Evolutionary conservation across 2,888 invertebrate genomes (phyloP), one percentile per base, ranked within the genome.

Genomic region (Microctonus brassicae): DNA sequence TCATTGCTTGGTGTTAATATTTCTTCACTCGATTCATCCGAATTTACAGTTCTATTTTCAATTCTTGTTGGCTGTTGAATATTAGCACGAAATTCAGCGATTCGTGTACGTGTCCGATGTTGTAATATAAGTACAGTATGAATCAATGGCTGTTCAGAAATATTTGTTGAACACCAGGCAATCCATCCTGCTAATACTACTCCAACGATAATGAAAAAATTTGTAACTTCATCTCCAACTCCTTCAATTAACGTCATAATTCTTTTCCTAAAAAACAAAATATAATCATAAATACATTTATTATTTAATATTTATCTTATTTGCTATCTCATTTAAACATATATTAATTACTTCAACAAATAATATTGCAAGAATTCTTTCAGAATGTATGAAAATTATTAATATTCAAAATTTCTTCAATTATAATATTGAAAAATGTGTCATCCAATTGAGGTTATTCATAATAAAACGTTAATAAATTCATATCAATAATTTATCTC

Each of bases 201-300:
- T 29, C 93, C 84, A 72, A 93, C 88, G 26, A 91, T 88, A 64
- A 92, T 89, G 82, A 95, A 90, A 82, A 92, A 93, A 83, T 94
- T 91, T 62, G 93, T 91, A 74, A 96, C 95, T 89, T 95, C 95
- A 88, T 95, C 94, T 26, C 95, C 95, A 71, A 96, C 90, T 60
- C 95, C 95, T 85, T 95, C 94, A 79, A 95, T 94, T 82, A 95
- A 88, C 79, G 93, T 89, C 94, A 94, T 94, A 82, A 84, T 90
- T 83, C 58, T 69, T 0, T 72, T 70, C 5, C 63, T 61, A 60
- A 64, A 60, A 29, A 71, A 67, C 67, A 73, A 73, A 26, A 6
- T 7, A 47, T 17, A 7, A 17, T 47, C 4, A 47, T 3, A 4
- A 6, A 1, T 2, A 47, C 5, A 47, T 47, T 17, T 3, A 47